Percentiles rank a stretch among this genome's conserved stretches.
These are phyloP conservation scores for Callipepla squamata DNA, from an alignment of 2,113 vertebrate species.

Conservation along the genomic window DNA sequence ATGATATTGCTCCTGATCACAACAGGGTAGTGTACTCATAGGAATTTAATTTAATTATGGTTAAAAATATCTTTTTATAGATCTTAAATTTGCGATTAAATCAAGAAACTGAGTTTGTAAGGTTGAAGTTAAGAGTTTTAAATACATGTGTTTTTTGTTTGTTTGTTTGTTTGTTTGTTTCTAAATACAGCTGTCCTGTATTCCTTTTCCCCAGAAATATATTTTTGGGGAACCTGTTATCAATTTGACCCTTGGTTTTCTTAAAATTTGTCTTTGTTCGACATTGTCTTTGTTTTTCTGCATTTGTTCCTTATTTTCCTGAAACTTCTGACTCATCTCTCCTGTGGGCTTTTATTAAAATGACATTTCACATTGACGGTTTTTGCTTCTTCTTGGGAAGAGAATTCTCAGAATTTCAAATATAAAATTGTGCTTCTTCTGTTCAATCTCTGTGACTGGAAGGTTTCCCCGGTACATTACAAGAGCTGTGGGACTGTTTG, in stretches of 20 bases:
- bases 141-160: neutral
- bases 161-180: no score
- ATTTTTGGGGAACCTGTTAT: neutral
- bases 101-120: neutral
- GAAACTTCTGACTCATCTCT: neutral
- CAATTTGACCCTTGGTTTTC: neutral
- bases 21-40: neutral
- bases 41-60: rapidly evolving
- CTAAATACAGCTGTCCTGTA: neutral
- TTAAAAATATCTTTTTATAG: neutral
- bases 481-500: neutral
- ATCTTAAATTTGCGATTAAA: neutral
- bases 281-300: neutral
- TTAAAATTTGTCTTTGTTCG: neutral
- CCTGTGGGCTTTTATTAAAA: neutral
- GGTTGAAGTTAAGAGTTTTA: neutral
- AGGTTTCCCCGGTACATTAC: neutral
- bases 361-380: rapidly evolving
- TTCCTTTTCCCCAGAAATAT: neutral
- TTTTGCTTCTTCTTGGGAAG: neutral
- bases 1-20: neutral
- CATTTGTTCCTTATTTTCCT: neutral
- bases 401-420: neutral
- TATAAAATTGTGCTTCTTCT: neutral
- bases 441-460: neutral